Conservation (phyloP, 2,888 invertebrate genomes). For the Tinea pellionella region DNA sequence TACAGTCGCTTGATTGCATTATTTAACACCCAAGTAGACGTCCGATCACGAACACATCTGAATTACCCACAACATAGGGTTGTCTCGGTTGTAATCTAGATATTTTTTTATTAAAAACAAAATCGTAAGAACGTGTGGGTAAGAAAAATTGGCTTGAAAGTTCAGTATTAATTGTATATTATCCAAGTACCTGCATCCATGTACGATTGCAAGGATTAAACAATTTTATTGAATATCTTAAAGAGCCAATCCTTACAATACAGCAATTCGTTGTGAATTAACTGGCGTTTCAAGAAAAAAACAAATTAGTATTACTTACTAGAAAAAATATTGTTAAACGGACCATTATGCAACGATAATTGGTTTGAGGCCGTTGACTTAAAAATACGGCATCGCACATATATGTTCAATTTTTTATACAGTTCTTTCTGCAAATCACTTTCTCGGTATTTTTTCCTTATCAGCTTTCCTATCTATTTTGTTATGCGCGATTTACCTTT, state of each 20-base stretch:
- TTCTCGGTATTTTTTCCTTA: slow-evolving; percentile 36
- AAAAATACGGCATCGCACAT: slow-evolving; percentile 26
- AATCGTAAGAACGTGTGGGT: too few species aligned
- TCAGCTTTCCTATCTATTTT: slow-evolving; percentile 29
- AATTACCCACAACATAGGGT: slow-evolving; percentile 1
- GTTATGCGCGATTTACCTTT: slow-evolving; percentile 34
- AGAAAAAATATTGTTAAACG: slow-evolving; percentile 28
- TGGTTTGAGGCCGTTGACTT: slow-evolving; percentile 51
- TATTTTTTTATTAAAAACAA: too few species aligned
- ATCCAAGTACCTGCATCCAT: too few species aligned
- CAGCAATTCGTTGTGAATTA: slow-evolving; percentile 8
- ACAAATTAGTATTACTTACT: slow-evolving; percentile 37
- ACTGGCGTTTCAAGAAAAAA: slow-evolving; percentile 28
- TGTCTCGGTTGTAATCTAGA: background rate
- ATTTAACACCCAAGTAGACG: slow-evolving; percentile 13
- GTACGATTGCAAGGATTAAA: too few species aligned
- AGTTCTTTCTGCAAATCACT: slow-evolving; percentile 36
- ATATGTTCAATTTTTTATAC: slow-evolving; percentile 23
- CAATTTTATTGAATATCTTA: background rate
- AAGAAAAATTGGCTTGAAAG: too few species aligned
- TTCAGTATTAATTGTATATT: too few species aligned
- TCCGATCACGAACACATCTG: slow-evolving; percentile 7
- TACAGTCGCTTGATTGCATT: slow-evolving; percentile 14
- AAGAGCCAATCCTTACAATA: background rate
- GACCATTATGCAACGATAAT: slow-evolving; percentile 56